phyloP scores from a whole-genome alignment of 2,888 invertebrate genomes.

The Candidula unifasciata region DNA sequence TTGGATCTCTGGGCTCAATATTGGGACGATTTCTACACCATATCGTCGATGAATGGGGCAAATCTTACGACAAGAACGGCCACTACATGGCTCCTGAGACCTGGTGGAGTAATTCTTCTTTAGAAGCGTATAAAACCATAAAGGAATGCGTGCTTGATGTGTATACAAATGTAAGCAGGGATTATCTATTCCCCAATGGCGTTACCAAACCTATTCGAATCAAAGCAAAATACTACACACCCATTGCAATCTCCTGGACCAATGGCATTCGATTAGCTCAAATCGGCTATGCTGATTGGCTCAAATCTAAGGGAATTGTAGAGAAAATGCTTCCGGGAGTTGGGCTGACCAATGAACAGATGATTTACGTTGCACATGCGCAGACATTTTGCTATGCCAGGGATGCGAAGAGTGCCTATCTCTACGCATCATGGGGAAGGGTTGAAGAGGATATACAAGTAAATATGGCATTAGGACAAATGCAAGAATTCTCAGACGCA shows the following conservation, averaged over 20 bases:
- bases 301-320: conserved; percentile 59
- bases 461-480: conserved; percentile 55
- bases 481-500: conserved; percentile 57
- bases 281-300: conserved; percentile 69
- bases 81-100: conserved; percentile 49
- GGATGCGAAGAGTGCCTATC: not conserved
- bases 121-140: conserved; percentile 58
- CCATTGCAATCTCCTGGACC: conserved; percentile 48
- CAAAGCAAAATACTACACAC: conserved; percentile 20
- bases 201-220: not conserved
- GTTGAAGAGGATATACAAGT: conserved; percentile 41
- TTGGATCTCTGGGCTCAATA: conserved; percentile 70
- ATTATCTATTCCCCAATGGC: conserved; percentile 17
- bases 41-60: conserved; percentile 70
- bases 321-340: conserved; percentile 58
- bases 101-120: conserved; percentile 72
- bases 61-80: conserved; percentile 64
- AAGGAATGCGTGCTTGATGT: conserved; percentile 62
- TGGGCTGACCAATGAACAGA: conserved; percentile 76
- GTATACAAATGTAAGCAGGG: conserved; percentile 49
- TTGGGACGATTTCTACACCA: conserved; percentile 67
- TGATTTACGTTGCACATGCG: conserved; percentile 81
- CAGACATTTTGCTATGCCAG: conserved; percentile 74
- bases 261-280: conserved; percentile 52
- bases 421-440: too few relatives aligned